Conservation (phyloP, 2,113 vertebrate genomes). For the Bubo bubo region DNA sequence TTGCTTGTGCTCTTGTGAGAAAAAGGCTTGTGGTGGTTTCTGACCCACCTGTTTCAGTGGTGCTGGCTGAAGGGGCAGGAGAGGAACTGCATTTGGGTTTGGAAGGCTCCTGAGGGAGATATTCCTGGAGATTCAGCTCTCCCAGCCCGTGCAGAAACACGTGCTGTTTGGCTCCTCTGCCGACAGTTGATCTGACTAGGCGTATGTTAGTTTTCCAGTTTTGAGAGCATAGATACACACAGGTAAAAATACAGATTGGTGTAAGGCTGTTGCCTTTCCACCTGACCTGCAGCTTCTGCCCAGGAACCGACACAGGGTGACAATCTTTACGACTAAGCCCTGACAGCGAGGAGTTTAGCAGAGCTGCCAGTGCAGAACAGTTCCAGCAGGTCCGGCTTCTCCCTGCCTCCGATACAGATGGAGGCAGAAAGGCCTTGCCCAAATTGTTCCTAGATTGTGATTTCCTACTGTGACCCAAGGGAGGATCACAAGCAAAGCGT, state of each 20-base stretch:
- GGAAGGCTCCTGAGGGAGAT: not conserved
- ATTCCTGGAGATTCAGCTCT: not conserved
- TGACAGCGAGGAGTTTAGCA: not conserved
- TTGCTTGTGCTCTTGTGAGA: not conserved
- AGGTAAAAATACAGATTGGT: not conserved
- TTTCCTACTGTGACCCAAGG: not conserved
- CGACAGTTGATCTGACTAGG: not conserved
- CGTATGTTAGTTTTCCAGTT: not conserved
- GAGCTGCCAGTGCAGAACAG: not conserved
- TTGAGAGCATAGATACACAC: not conserved
- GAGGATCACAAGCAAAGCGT: not conserved
- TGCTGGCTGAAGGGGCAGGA: not conserved
- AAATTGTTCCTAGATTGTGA: not conserved
- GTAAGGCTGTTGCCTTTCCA: not conserved
- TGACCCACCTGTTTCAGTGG: not conserved
- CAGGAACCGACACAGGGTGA: not conserved
- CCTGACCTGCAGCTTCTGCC: not conserved
- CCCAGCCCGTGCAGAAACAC: fast-evolving
- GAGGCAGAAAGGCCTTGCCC: not conserved
- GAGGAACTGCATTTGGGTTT: not conserved
- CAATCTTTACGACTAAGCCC: not conserved
- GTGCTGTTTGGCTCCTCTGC: not conserved
- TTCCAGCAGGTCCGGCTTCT: not conserved
- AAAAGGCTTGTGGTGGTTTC: not conserved
- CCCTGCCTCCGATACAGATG: not conserved